Percentiles rank a stretch among this genome's conserved stretches.
phyloP scores from a whole-genome alignment of 2,888 invertebrate genomes.

The Noctuana brunneofusca region DNA sequence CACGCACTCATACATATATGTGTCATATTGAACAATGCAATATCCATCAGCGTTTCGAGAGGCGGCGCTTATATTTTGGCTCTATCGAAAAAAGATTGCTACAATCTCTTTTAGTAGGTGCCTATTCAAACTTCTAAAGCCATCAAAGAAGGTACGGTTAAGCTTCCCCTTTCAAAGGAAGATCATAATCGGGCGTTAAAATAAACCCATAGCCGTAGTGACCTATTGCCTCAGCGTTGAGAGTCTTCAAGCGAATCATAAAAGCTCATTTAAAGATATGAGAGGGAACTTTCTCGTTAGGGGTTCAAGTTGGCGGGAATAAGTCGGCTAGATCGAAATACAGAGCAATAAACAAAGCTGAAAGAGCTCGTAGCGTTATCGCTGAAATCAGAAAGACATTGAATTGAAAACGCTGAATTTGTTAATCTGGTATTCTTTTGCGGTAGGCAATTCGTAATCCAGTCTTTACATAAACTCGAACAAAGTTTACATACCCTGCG shows the following conservation, averaged over 20 bases:
- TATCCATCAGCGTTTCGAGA: conserved; percentile 41
- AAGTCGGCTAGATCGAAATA: conserved; percentile 45
- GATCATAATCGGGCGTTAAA: conserved; percentile 42
- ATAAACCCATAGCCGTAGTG: conserved; percentile 48
- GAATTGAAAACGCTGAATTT: conserved; percentile 28
- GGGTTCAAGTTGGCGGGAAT: conserved; percentile 45
- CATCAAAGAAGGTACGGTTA: conserved; percentile 12
- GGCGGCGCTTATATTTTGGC: conserved; percentile 11
- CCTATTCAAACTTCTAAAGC: conserved; percentile 20
- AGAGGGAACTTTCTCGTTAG: conserved; percentile 52
- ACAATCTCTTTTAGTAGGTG: background rate
- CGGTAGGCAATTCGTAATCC: conserved; percentile 18
- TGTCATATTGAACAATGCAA: conserved; percentile 46
- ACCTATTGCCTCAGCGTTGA: conserved; percentile 55
- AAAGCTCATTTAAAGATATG: conserved; percentile 60
- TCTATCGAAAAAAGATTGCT: conserved; percentile 13
- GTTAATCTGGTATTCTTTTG: too few species aligned
- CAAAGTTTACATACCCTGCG: conserved; percentile 24
- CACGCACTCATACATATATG: conserved; percentile 48
- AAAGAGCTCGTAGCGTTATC: conserved; percentile 23
- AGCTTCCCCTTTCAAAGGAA: conserved; percentile 33
- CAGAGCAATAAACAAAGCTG: conserved; percentile 35
- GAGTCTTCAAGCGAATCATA: conserved; percentile 50
- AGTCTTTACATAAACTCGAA: conserved; percentile 13
- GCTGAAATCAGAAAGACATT: conserved; percentile 26